These are phyloP conservation scores for Lacerta viridis DNA, from an alignment of 2,797 vertebrate species.

Conservation along the genomic window DNA sequence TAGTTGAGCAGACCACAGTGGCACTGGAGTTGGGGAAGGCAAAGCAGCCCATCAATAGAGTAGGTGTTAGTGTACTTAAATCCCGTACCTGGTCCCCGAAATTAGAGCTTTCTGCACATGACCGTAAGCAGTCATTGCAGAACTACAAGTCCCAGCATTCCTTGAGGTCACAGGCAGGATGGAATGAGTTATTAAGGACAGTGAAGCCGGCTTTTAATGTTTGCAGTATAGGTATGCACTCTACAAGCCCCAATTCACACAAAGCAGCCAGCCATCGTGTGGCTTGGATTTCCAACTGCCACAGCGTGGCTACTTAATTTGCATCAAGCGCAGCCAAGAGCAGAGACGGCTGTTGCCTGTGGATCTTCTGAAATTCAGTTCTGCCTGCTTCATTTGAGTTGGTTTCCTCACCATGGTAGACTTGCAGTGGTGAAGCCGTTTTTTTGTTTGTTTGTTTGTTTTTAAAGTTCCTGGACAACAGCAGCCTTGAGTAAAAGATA, in stretches of 20 bases:
- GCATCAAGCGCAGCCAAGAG: neutral
- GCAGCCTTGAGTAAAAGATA: conserved; percentile 3
- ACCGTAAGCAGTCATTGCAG: too few relatives aligned
- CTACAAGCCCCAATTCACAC: neutral
- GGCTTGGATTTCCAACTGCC: neutral
- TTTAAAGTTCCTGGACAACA: neutral
- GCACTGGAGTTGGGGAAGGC: too few relatives aligned
- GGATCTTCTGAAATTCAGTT: neutral
- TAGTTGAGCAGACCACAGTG: neutral
- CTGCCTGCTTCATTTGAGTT: neutral
- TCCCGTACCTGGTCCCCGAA: neutral
- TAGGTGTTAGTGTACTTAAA: neutral
- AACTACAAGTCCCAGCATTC: too few relatives aligned
- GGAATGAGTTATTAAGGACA: neutral
- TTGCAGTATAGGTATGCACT: neutral
- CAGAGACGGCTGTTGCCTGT: neutral
- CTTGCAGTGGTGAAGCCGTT: too few relatives aligned
- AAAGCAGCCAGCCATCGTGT: neutral
- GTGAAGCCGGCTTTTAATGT: neutral
- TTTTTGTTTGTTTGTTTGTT: too few relatives aligned
- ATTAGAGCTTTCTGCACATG: neutral
- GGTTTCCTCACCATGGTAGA: too few relatives aligned
- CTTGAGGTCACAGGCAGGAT: too few relatives aligned
- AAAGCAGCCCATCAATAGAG: neutral
- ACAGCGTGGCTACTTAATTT: neutral